Conservation (phyloP, 2,888 invertebrate genomes). For the Temnothorax ravouxi region DNA sequence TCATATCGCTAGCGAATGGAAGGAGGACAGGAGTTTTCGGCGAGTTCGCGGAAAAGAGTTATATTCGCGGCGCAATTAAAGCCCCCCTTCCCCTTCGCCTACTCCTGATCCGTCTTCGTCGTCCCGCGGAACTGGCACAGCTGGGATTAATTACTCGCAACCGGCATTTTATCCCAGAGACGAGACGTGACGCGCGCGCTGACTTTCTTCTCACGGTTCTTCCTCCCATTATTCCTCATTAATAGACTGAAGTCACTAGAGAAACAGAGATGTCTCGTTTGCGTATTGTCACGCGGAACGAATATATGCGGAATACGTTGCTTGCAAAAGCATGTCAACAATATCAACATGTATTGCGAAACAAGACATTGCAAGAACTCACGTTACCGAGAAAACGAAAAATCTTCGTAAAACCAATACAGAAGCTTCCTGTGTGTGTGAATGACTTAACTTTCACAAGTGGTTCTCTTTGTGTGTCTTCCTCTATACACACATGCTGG, state of each 20-base stretch:
- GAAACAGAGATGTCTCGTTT: neutral
- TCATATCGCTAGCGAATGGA: conserved; percentile 38
- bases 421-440: no score
- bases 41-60: conserved; percentile 43
- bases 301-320: neutral
- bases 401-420: no score
- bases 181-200: conserved; percentile 40
- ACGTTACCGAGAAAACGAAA: no score
- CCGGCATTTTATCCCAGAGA: conserved; percentile 41
- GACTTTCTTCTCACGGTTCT: conserved; percentile 46
- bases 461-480: no score
- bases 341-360: neutral
- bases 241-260: neutral
- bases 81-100: neutral
- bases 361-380: neutral
- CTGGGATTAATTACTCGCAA: conserved; percentile 52
- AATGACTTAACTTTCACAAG: no score
- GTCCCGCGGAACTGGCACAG: conserved; percentile 29
- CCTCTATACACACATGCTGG: no score
- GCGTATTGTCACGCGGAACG: conserved; percentile 1
- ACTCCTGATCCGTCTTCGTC: conserved; percentile 51
- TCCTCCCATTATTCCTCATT: neutral
- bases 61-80: conserved; percentile 50
- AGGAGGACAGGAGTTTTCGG: neutral
- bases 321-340: neutral